A percentile compares a stretch with the other conserved stretches of the same genome.
phyloP scores from a whole-genome alignment of 2,797 vertebrate species.

The Alfaro cultratus region DNA sequence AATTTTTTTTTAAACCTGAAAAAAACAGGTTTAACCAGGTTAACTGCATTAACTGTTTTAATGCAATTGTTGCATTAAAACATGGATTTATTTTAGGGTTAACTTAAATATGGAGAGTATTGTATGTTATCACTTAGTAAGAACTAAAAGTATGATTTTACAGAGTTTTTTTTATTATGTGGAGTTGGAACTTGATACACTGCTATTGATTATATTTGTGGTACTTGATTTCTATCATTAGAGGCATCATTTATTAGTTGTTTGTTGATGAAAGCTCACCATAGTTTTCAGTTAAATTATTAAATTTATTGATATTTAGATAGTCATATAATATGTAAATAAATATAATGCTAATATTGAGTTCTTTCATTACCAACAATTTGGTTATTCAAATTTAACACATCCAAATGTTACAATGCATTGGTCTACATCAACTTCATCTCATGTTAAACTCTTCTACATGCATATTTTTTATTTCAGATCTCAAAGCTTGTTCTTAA shows the following conservation, averaged over 20 bases:
- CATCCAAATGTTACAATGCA: background rate
- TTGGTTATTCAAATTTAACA: background rate
- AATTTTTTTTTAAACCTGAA: too few relatives aligned
- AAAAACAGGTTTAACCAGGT: too few relatives aligned
- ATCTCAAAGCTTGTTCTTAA: background rate
- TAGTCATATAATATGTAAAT: background rate
- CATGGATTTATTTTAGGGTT: background rate
- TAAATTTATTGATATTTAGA: slow-evolving; percentile 1
- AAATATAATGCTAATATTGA: background rate
- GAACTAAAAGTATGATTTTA: slow-evolving; percentile 30
- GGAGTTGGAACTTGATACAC: slow-evolving; percentile 8
- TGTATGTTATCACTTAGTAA: slow-evolving; percentile 34
- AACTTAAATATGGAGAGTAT: background rate
- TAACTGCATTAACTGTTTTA: too few relatives aligned
- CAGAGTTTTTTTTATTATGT: slow-evolving; percentile 24
- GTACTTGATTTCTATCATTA: slow-evolving; percentile 1
- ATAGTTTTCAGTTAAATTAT: slow-evolving; percentile 4
- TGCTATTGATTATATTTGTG: slow-evolving; percentile 3
- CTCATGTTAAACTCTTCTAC: background rate
- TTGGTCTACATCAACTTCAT: background rate
- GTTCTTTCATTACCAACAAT: background rate
- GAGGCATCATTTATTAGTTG: background rate
- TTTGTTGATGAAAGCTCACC: background rate
- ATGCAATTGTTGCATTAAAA: background rate
- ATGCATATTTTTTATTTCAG: background rate